phyloP scores from a whole-genome alignment of 1,140 invertebrate species.

The Ceratosolen fusciceps region DNA sequence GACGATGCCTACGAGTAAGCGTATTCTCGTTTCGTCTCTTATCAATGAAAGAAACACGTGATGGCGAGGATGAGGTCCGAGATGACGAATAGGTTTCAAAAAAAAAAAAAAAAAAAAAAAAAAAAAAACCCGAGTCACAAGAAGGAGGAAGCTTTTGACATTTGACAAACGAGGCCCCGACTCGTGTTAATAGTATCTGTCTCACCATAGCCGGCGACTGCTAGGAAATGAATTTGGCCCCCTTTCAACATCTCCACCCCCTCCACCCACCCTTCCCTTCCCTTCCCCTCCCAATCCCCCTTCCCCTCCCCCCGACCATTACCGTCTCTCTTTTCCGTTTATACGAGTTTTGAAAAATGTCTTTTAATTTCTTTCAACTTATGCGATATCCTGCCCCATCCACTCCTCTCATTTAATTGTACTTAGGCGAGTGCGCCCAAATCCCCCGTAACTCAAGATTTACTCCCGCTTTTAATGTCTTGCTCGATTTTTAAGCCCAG shows the following conservation, averaged over 20 bases:
- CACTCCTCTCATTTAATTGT: neutral
- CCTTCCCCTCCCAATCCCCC: neutral
- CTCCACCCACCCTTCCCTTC: neutral
- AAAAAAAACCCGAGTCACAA: constrained; percentile 19
- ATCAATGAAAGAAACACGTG: neutral
- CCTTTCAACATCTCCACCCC: neutral
- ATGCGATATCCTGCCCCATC: too few species aligned
- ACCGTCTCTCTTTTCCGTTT: neutral
- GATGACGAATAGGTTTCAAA: constrained; percentile 2
- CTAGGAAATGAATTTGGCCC: neutral
- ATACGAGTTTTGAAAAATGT: constrained; percentile 16
- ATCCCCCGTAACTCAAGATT: neutral
- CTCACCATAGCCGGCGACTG: neutral
- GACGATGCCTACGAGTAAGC: neutral
- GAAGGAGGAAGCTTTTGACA: constrained; percentile 10
- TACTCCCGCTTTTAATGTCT: constrained; percentile 16
- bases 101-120: too few species aligned
- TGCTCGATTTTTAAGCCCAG: too few species aligned
- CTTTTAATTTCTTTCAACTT: constrained; percentile 11
- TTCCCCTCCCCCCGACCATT: neutral
- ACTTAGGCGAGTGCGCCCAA: neutral
- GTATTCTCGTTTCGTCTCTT: neutral
- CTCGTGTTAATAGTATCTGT: too few species aligned
- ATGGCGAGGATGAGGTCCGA: neutral
- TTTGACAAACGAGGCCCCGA: constrained; percentile 2